Conservation (phyloP, 2,113 vertebrate genomes). For the Pomatorhinus ruficollis region DNA sequence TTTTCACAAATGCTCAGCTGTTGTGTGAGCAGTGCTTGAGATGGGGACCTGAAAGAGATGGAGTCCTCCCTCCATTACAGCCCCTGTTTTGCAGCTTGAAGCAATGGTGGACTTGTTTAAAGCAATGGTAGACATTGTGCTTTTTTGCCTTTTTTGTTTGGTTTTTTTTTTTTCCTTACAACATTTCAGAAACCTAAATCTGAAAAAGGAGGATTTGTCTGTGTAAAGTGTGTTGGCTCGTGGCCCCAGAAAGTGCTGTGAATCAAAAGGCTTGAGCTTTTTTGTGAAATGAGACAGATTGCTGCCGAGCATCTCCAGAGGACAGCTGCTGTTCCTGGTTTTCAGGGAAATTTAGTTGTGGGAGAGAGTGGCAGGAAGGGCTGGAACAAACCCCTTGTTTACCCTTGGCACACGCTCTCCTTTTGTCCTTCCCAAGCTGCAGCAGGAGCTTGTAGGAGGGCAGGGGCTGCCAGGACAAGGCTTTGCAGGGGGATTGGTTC, state of each 20-base stretch:
- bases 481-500: background rate
- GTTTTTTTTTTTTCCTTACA: background rate
- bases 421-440: background rate
- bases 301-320: background rate
- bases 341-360: background rate
- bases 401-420: rapidly evolving
- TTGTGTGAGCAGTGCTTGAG: background rate
- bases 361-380: background rate
- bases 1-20: background rate
- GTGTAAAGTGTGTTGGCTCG: background rate
- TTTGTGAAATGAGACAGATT: background rate
- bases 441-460: background rate
- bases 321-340: background rate
- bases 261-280: background rate
- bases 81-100: background rate
- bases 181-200: background rate
- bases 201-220: background rate
- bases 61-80: background rate
- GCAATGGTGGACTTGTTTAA: too few relatives aligned
- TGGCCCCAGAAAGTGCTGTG: background rate
- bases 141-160: background rate
- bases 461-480: background rate
- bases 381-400: background rate
- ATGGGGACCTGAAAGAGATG: background rate
- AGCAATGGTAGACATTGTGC: background rate